Conservation (phyloP, 1,140 invertebrate genomes). For the Anoplolepis gracilipes region DNA sequence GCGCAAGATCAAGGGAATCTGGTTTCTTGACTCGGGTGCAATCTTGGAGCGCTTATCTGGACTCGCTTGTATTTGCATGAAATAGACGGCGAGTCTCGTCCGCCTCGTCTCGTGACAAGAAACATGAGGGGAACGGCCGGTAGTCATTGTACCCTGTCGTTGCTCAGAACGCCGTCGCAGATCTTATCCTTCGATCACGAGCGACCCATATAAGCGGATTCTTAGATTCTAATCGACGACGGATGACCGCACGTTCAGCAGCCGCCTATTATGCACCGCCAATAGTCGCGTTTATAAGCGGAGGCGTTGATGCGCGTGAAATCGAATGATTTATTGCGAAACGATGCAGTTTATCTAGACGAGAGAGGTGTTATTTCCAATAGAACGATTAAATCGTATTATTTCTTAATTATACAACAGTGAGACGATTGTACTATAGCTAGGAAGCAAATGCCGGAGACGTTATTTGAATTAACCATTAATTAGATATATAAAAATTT, state of each 20-base stretch:
- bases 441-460: slow-evolving; percentile 1
- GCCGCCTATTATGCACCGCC: slow-evolving; percentile 50
- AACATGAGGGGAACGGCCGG: slow-evolving; percentile 51
- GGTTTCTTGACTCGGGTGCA: slow-evolving; percentile 64
- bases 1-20: slow-evolving; percentile 80
- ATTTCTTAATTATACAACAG: slow-evolving; percentile 27
- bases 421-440: background rate
- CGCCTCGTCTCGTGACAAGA: slow-evolving; percentile 69
- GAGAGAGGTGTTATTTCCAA: slow-evolving; percentile 17
- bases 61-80: slow-evolving; percentile 68
- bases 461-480: slow-evolving; percentile 19
- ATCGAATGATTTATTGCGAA: slow-evolving; percentile 53
- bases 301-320: slow-evolving; percentile 61
- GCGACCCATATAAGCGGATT: slow-evolving; percentile 68
- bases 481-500: slow-evolving; percentile 39
- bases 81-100: slow-evolving; percentile 47
- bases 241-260: slow-evolving; percentile 53
- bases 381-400: slow-evolving; percentile 37
- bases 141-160: slow-evolving; percentile 57
- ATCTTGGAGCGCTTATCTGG: slow-evolving; percentile 52
- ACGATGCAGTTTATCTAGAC: slow-evolving; percentile 15
- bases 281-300: slow-evolving; percentile 61
- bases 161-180: slow-evolving; percentile 38
- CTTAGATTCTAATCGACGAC: slow-evolving; percentile 64
- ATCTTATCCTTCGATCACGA: slow-evolving; percentile 74